These are phyloP conservation scores for Oegoconia quadripuncta DNA, from an alignment of 2,888 invertebrate species.

Conservation along the genomic window DNA sequence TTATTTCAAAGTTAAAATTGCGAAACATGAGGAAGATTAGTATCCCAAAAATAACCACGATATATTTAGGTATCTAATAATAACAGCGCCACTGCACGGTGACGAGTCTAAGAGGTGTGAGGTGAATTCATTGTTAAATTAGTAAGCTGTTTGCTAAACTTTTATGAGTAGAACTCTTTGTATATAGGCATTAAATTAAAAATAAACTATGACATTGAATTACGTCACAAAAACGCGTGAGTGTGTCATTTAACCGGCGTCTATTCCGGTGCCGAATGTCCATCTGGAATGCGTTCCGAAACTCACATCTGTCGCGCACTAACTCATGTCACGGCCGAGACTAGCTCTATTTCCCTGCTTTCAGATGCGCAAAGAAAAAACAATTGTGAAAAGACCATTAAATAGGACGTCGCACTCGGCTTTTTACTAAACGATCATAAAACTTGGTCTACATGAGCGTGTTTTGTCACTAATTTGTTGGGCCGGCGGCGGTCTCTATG, in stretches of 20 bases:
- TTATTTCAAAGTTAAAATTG: conserved; percentile 30
- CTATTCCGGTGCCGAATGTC: conserved; percentile 44
- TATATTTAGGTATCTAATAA: conserved; percentile 16
- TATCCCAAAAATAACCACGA: conserved; percentile 32
- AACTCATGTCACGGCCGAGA: conserved; percentile 42
- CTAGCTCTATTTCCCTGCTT: conserved; percentile 5
- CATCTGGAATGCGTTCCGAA: conserved; percentile 48
- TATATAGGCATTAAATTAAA: conserved; percentile 13
- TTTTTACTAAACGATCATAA: conserved; percentile 10
- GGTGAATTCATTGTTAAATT: too few species aligned
- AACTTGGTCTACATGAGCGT: background rate
- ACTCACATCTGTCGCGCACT: conserved; percentile 59
- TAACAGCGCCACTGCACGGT: too few species aligned
- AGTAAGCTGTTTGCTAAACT: too few species aligned
- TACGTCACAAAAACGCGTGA: conserved; percentile 23
- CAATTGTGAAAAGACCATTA: conserved; percentile 19
- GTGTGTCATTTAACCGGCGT: conserved; percentile 37
- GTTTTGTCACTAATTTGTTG: background rate
- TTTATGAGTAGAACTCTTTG: too few species aligned
- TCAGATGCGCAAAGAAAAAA: conserved; percentile 15
- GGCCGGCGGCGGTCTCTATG: background rate
- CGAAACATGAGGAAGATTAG: conserved; percentile 33
- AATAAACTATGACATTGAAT: conserved; percentile 15
- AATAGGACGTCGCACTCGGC: conserved; percentile 15
- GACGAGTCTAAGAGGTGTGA: too few species aligned